Evolutionary conservation across 2,113 vertebrate genomes (phyloP).

Genomic region (Sander vitreus): DNA sequence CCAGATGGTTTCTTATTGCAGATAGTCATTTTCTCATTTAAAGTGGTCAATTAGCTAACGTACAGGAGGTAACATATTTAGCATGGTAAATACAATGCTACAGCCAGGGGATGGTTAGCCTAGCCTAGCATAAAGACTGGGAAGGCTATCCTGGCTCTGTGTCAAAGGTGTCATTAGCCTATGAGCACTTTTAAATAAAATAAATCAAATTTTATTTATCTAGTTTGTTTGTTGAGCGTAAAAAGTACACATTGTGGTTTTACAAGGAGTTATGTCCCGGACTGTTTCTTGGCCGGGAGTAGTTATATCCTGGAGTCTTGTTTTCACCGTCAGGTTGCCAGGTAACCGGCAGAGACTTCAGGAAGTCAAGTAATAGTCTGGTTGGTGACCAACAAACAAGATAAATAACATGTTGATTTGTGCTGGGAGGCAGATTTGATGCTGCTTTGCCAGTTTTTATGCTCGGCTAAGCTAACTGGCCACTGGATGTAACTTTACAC

Average conservation of each 20-base stretch:
- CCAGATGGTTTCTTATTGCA: neutral
- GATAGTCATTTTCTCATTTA: neutral
- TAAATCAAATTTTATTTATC: no score
- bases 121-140: neutral
- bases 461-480: neutral
- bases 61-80: neutral
- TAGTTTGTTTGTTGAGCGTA: no score
- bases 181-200: neutral
- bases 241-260: neutral
- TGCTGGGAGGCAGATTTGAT: neutral
- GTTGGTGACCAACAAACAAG: neutral
- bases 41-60: neutral
- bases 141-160: neutral
- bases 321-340: neutral
- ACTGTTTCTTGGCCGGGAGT: neutral
- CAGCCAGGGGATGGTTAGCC: no score
- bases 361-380: neutral
- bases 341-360: constrained; percentile 2
- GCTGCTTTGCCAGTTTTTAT: neutral
- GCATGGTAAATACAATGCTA: neutral
- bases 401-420: constrained; percentile 4
- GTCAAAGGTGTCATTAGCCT: neutral
- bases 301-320: neutral
- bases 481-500: neutral
- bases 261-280: neutral